phyloP scores from a whole-genome alignment of 2,797 vertebrate genomes.

The Eospalax fontanierii region DNA sequence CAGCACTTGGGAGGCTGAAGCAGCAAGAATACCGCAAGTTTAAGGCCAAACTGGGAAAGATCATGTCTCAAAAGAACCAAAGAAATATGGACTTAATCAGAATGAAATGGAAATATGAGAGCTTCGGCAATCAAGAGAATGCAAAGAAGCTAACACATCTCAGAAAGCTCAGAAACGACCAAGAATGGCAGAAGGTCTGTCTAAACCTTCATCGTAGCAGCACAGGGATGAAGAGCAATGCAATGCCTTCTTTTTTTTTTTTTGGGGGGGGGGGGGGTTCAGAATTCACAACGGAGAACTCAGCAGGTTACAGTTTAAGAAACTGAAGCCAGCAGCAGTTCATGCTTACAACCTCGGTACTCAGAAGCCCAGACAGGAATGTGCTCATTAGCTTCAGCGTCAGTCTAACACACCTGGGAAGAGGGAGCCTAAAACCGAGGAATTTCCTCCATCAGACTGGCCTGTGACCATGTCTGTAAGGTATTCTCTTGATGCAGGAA shows the following conservation, averaged over 20 bases:
- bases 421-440: no score
- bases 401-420: no score
- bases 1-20: background rate
- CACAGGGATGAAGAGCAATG: background rate
- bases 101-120: constrained; percentile 21
- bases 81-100: constrained; percentile 43
- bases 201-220: background rate
- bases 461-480: no score
- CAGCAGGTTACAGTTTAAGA: background rate
- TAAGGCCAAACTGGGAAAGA: background rate
- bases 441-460: no score
- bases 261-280: background rate
- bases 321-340: background rate
- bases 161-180: constrained; percentile 51
- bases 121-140: constrained; percentile 3
- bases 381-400: no score
- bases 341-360: no score
- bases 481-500: no score
- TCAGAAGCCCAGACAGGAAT: no score
- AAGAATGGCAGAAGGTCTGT: background rate
- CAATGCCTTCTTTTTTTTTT: constrained; percentile 6
- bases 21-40: background rate
- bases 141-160: constrained; percentile 13
- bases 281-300: background rate
- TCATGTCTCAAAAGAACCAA: background rate